phyloP scores from a whole-genome alignment of 1,140 invertebrate genomes.

The Atopsyche davidsoni region DNA sequence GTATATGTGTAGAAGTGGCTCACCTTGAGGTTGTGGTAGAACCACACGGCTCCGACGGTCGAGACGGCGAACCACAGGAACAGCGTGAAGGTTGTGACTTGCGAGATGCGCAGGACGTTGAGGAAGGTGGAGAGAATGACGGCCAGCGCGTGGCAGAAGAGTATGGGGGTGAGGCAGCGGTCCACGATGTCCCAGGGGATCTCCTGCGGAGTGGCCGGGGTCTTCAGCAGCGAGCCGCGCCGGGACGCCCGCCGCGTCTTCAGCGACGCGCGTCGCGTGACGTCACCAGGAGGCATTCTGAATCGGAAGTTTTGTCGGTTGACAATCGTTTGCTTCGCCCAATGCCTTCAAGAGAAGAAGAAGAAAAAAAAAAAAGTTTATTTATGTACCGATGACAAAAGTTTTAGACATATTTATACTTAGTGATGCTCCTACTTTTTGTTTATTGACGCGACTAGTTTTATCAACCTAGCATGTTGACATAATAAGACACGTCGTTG shows the following conservation, averaged over 20 bases:
- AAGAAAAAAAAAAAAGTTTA: too few species aligned
- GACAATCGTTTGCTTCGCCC: too few species aligned
- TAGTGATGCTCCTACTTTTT: too few species aligned
- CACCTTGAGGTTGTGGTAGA: slow-evolving; percentile 78
- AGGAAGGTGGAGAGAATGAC: slow-evolving; percentile 64
- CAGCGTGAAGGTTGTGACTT: slow-evolving; percentile 66
- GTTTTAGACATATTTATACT: too few species aligned
- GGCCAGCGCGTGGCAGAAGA: slow-evolving; percentile 70
- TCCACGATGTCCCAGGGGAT: slow-evolving; percentile 74
- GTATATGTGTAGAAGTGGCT: too few species aligned
- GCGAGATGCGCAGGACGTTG: slow-evolving; percentile 63
- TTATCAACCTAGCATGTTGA: too few species aligned
- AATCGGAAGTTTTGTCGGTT: background rate
- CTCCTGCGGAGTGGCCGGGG: slow-evolving; percentile 42
- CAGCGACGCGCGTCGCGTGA: slow-evolving; percentile 45
- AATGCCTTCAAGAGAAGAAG: too few species aligned
- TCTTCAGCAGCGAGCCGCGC: slow-evolving; percentile 39
- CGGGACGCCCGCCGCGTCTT: slow-evolving; percentile 43
- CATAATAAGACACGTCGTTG: too few species aligned
- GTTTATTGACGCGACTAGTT: too few species aligned
- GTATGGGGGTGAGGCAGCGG: slow-evolving; percentile 64
- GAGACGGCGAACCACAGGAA: slow-evolving; percentile 67
- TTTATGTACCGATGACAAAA: too few species aligned
- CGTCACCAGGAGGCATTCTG: slow-evolving; percentile 44
- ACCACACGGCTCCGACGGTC: slow-evolving; percentile 64